Base-by-base conservation (phyloP, 2,888 invertebrate genomes). In the Thera britannica region DNA sequence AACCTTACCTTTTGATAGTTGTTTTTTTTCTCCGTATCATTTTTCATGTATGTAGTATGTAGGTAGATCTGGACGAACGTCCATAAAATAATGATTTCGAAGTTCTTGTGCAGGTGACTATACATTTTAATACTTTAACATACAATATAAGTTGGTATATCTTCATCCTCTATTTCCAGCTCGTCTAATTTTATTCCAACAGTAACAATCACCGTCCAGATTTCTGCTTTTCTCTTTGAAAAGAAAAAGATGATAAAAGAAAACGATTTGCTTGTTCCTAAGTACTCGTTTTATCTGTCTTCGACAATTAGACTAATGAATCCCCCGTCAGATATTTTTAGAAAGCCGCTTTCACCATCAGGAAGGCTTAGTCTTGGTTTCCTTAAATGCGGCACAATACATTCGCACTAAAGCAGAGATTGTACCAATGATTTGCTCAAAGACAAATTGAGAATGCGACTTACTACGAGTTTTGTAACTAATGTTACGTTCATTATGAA, bases 281-380 rank as follows among this genome's bases (percentile, higher is more conserved):
- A 54, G 54, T 56, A 60, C 54, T 65, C 41, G 46, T 62, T 60
- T 66, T 54, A 64, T 52, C 68, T 71, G 72, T 68, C 75, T 75
- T 75, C 62, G 62, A 72, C 72, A 80, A 79, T 79, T 80, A 79
- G 75, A 72, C 71, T 81, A 83, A 83, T 83, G 78, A 83, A 79
- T 79, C 76, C 73, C 49, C 51, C 71, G 68, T 70, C 61, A 71
- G 75, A 77, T 78, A 78, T 78, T 72, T 76, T 75, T 75, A 79
- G 67, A 75, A 76, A 80, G 79, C 78, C 75, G 79, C 76, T 83
- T 80, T 79, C 59, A 69, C 65, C 68, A 51, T 81, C 77, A 73
- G 76, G 76, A 80, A 74, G 79, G 72, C 78, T 81, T 5, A 55
- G 35, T 46, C 44, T 46, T 54, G 46, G 52, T 55, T 55, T 55